Percentiles rank a stretch among this genome's conserved stretches.
Conservation (phyloP, 1,140 invertebrate species). For the Coelopa frigida region DNA sequence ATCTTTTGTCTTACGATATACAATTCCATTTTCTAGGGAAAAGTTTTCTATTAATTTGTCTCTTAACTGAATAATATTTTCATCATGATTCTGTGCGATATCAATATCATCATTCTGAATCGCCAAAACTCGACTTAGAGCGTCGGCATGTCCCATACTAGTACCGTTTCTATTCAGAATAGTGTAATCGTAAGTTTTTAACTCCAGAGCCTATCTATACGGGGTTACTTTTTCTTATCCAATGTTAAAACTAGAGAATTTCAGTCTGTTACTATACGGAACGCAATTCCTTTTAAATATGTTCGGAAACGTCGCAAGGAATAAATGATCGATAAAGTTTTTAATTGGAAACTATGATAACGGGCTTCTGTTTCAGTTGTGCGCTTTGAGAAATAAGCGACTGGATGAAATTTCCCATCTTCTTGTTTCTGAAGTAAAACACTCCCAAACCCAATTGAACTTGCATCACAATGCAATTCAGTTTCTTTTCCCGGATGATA, state of each 20-base stretch:
- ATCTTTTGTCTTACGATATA: not conserved
- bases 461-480: not conserved
- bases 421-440: conserved; percentile 7
- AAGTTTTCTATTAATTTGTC: not conserved
- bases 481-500: not conserved
- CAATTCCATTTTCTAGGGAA: not conserved
- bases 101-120: not conserved
- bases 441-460: not conserved
- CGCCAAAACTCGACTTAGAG: not conserved
- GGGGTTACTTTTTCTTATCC: conserved; percentile 33
- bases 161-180: not conserved
- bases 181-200: conserved; percentile 6
- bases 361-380: conserved; percentile 41
- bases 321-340: conserved; percentile 48
- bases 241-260: conserved; percentile 40
- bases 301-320: too few species aligned
- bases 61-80: not conserved
- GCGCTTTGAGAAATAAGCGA: conserved; percentile 44
- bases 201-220: conserved; percentile 33
- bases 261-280: too few species aligned
- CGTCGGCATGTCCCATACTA: not conserved
- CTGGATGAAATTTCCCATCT: conserved; percentile 28
- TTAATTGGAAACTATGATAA: conserved; percentile 46
- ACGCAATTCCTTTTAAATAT: too few species aligned
- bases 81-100: not conserved